Conservation (phyloP, 2,797 vertebrate genomes). For the Enoplosus armatus region DNA sequence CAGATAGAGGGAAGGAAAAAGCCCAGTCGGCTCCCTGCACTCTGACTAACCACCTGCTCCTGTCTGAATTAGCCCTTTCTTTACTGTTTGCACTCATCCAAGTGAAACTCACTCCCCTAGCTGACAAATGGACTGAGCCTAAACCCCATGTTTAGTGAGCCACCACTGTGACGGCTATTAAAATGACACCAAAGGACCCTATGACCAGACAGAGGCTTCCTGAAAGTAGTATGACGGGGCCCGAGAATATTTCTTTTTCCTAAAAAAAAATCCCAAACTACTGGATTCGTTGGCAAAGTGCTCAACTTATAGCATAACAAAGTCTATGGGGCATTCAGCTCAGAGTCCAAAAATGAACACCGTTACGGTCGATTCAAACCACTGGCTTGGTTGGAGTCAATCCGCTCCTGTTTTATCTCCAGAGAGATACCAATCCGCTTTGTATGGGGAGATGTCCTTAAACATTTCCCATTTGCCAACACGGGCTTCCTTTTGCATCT, state of each 20-base stretch:
- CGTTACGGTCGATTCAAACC: conserved; percentile 61
- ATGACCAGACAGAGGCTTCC: conserved; percentile 32
- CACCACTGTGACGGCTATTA: conserved; percentile 60
- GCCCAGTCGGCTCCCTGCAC: conserved; percentile 54
- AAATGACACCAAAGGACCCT: conserved; percentile 55
- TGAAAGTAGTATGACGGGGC: conserved; percentile 27
- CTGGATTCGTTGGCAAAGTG: conserved; percentile 45
- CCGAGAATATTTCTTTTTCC: background rate
- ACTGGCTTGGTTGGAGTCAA: conserved; percentile 55
- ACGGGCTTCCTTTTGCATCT: conserved; percentile 32
- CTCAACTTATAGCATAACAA: conserved; percentile 60
- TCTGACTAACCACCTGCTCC: conserved; percentile 79
- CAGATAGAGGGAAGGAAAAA: conserved; percentile 64
- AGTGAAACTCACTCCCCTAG: conserved; percentile 76
- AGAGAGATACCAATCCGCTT: conserved; percentile 56
- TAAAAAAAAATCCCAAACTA: conserved; percentile 57
- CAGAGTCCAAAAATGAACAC: conserved; percentile 60
- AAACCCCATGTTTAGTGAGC: conserved; percentile 67
- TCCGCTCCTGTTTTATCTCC: conserved; percentile 59
- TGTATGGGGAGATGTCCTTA: conserved; percentile 44
- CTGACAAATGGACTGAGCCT: conserved; percentile 72
- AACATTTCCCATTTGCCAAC: conserved; percentile 48
- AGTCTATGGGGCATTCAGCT: conserved; percentile 69
- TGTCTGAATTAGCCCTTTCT: conserved; percentile 82
- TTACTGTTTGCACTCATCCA: conserved; percentile 76